A percentile compares a stretch with the other conserved stretches of the same genome.
phyloP scores from a whole-genome alignment of 2,113 vertebrate genomes.

The Nematolebias whitei region DNA sequence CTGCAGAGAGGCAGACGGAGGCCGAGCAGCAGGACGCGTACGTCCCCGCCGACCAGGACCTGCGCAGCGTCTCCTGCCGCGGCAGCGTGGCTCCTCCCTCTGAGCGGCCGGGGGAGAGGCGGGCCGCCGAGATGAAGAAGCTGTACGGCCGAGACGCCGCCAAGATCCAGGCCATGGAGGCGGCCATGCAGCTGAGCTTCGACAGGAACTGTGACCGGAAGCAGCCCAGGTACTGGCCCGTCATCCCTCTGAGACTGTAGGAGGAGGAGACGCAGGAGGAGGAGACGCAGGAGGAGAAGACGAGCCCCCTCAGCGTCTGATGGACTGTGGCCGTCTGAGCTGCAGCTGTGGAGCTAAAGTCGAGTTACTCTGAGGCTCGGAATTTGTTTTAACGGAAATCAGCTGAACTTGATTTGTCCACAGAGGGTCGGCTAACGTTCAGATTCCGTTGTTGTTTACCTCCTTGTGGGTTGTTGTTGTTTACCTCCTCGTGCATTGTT shows the following conservation, averaged over 20 bases:
- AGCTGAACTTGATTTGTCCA: too few relatives aligned
- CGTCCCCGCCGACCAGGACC: conserved; percentile 87
- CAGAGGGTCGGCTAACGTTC: too few relatives aligned
- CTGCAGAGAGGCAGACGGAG: conserved; percentile 88
- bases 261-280: too few relatives aligned
- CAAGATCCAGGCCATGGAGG: conserved; percentile 94
- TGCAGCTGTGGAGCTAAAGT: conserved; percentile 18
- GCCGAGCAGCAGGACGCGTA: conserved; percentile 81
- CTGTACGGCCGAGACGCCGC: conserved; percentile 86
- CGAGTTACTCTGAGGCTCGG: not conserved
- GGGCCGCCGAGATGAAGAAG: conserved; percentile 87
- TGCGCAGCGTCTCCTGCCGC: conserved; percentile 65
- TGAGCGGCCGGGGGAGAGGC: conserved; percentile 86
- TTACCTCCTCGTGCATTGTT: too few relatives aligned
- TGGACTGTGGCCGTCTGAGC: not conserved
- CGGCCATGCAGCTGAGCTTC: conserved; percentile 91
- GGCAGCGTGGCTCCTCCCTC: conserved; percentile 79
- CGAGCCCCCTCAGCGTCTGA: not conserved
- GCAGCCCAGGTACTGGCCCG: conserved; percentile 94
- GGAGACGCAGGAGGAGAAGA: too few relatives aligned
- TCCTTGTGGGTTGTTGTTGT: too few relatives aligned
- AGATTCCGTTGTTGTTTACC: too few relatives aligned
- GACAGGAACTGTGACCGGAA: conserved; percentile 91
- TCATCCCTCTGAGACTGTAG: conserved; percentile 92
- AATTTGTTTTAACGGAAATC: conserved; percentile 16